A percentile compares a stretch with the other conserved stretches of the same genome.
Evolutionary conservation across 92 coral and sea anemone species (phyloP).

Genomic region (Siderastrea siderea): DNA sequence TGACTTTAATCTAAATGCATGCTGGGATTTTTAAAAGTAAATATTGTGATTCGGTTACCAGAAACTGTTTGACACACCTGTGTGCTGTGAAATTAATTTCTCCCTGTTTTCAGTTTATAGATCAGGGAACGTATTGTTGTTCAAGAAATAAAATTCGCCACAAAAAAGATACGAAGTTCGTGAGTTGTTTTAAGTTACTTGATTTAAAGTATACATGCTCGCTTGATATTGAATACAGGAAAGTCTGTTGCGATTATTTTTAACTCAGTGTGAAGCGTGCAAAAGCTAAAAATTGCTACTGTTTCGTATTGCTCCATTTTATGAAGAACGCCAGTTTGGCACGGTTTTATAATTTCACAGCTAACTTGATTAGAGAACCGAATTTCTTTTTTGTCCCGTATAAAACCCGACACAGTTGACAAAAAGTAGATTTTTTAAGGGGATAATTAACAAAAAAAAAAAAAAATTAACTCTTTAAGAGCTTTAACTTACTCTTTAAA

Average conservation of each 20-base stretch:
- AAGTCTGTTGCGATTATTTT: neutral
- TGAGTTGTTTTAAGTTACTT: too few species aligned
- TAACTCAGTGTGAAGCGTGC: neutral
- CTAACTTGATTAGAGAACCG: too few species aligned
- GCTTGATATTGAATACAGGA: neutral
- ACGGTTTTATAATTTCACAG: neutral
- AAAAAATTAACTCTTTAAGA: too few species aligned
- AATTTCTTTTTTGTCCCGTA: too few species aligned
- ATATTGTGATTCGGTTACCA: neutral
- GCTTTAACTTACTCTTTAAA: neutral
- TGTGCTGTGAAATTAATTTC: neutral
- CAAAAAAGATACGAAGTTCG: neutral
- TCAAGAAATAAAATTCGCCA: neutral
- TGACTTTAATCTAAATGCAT: neutral
- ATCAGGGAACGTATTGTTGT: neutral
- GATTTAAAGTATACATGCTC: too few species aligned
- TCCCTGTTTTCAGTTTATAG: neutral
- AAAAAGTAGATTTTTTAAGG: conserved; percentile 4
- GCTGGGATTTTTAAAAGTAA: too few species aligned
- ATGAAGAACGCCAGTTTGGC: neutral
- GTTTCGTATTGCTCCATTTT: neutral
- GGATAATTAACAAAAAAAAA: neutral
- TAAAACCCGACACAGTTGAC: neutral
- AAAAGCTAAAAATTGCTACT: neutral
- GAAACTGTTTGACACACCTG: neutral